Evolutionary conservation across 1,140 invertebrate genomes (phyloP), one percentile per base, ranked within the genome.

Genomic region (Leptinotarsa lineolata): DNA sequence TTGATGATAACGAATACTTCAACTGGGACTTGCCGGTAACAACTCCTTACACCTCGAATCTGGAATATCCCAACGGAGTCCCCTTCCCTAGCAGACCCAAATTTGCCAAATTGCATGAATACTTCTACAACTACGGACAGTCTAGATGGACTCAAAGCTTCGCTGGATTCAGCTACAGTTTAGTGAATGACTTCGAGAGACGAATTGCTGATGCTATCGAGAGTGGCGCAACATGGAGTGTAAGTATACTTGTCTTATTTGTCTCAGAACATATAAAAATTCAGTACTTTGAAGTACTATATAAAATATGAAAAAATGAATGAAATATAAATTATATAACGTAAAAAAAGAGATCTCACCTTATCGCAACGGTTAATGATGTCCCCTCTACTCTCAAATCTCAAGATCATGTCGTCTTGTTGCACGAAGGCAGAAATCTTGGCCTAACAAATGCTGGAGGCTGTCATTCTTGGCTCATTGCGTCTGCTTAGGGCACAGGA

Each of bases 21-120:
- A 86, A 87, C 76, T 89, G 86, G 81, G 84, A 88, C 77, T 84
- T 85, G 48, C 79, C 87, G 15, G 83, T 90, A 73, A 79, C 88
- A 21, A 85, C 89, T 59, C 91, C 91, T 24, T 93, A 89, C 83
- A 86, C 88, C 68, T 89, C 91, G 59, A 88, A 89, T 45, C 80
- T 93, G 72, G 84, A 83, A 58, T 90, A 91, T 79, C 86, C 87
- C 72, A 92, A 91, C 66, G 93, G 92, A 22, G 81, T 91, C 22
- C 81, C 88, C 20, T 89, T 91, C 83, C 90, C 91, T 4, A 81
- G 84, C 11, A 88, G 92, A 75, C 87, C 86, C 4, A 83, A 87
- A 44, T 78, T 86, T 70, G 84, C 83, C 24, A 80, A 84, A 74
- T 75, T 84, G 54, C 82, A 84, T 22, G 80, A 84, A 44, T 80